phyloP scores from a whole-genome alignment of 2,888 invertebrate species.

The Diachrysia chrysitis region DNA sequence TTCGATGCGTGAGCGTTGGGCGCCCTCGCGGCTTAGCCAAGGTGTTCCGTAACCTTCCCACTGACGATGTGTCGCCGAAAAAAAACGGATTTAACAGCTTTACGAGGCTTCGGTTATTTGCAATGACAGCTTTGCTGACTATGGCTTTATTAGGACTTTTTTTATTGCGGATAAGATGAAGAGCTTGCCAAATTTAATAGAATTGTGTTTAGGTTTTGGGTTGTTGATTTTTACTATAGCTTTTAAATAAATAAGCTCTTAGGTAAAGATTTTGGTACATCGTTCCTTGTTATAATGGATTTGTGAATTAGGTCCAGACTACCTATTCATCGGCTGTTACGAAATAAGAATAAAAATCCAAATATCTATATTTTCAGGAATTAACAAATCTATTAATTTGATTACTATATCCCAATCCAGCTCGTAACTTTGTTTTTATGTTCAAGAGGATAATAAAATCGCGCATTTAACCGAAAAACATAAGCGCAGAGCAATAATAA shows the following conservation, averaged over 20 bases:
- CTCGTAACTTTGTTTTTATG: slow-evolving; percentile 21
- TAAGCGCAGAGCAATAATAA: slow-evolving; percentile 51
- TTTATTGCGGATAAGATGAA: slow-evolving; percentile 27
- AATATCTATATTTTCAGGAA: background rate
- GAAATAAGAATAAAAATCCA: background rate
- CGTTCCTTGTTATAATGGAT: background rate
- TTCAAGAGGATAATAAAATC: slow-evolving; percentile 35
- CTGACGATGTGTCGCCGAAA: slow-evolving; percentile 70
- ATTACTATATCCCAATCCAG: slow-evolving; percentile 27
- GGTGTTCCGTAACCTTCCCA: slow-evolving; percentile 63
- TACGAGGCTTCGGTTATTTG: slow-evolving; percentile 61
- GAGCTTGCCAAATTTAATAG: slow-evolving; percentile 2
- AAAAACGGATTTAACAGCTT: slow-evolving; percentile 71
- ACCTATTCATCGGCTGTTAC: no score
- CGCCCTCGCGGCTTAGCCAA: slow-evolving; percentile 71
- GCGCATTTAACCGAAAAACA: slow-evolving; percentile 43
- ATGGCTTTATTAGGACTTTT: slow-evolving; percentile 42
- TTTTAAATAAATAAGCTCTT: no score
- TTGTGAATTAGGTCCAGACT: no score
- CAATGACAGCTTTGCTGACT: slow-evolving; percentile 64
- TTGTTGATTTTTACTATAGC: background rate
- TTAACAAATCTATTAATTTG: slow-evolving; percentile 13
- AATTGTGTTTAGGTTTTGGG: background rate
- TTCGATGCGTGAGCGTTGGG: slow-evolving; percentile 78
- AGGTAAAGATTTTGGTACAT: background rate